phyloP scores from a whole-genome alignment of 2,797 vertebrate genomes.

The Ptychobarbus kaznakovi region DNA sequence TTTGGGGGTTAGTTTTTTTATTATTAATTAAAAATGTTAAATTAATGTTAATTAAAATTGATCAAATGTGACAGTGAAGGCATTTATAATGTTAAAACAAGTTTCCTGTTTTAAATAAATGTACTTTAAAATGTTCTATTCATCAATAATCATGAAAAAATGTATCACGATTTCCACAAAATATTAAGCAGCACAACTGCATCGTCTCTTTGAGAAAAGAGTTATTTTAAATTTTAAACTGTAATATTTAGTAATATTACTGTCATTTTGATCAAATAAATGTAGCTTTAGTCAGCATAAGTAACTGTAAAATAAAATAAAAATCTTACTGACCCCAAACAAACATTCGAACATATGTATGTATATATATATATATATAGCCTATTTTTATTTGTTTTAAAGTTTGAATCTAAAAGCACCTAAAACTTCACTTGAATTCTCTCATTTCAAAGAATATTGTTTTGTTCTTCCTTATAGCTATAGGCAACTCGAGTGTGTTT shows the following conservation, averaged over 20 bases:
- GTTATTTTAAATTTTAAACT: not conserved
- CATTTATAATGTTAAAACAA: too few species aligned
- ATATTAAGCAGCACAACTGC: too few species aligned
- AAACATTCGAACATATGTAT: not conserved
- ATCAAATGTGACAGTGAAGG: not conserved
- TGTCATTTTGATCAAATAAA: not conserved
- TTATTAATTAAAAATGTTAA: not conserved
- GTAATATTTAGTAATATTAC: not conserved
- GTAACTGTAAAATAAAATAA: not conserved
- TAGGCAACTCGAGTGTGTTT: not conserved
- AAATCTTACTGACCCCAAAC: not conserved
- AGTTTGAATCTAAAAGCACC: not conserved
- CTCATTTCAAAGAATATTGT: not conserved
- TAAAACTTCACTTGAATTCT: not conserved
- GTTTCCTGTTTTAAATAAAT: too few species aligned
- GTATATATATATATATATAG: not conserved
- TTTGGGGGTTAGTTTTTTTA: not conserved
- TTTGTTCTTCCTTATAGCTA: not conserved
- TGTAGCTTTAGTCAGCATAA: not conserved
- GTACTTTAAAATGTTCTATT: too few species aligned
- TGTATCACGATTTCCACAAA: too few species aligned
- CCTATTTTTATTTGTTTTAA: not conserved
- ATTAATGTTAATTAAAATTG: too few species aligned
- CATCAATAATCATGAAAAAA: too few species aligned
- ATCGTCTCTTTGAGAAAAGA: not conserved